phyloP scores from a whole-genome alignment of 2,113 vertebrate species.

The Corydoras sp. region DNA sequence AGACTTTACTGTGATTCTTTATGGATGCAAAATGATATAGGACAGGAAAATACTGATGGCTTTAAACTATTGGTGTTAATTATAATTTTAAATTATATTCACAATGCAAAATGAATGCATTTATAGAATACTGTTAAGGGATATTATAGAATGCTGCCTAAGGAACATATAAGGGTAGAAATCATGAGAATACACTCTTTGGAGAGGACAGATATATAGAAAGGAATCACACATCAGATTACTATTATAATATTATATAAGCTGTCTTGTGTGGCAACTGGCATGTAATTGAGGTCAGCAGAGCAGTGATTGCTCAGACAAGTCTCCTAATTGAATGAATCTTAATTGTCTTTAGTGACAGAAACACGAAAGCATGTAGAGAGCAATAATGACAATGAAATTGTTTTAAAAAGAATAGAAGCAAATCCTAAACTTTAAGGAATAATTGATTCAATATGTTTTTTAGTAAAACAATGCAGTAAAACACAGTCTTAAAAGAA shows the following conservation, averaged over 20 bases:
- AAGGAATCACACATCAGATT: background rate
- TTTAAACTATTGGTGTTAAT: too few species aligned
- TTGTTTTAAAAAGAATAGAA: slow-evolving; percentile 4
- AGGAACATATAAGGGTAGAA: too few species aligned
- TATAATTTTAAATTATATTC: too few species aligned
- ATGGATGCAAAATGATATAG: too few species aligned
- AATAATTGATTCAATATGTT: background rate
- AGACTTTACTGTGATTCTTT: too few species aligned
- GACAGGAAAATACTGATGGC: too few species aligned
- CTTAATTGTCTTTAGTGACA: slow-evolving; percentile 27
- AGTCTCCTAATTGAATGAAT: slow-evolving; percentile 37
- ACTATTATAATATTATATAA: background rate
- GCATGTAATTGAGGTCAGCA: slow-evolving; percentile 31
- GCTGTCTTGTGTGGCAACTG: slow-evolving; percentile 5
- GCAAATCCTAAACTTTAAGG: background rate
- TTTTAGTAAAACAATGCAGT: background rate
- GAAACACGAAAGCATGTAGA: slow-evolving; percentile 12
- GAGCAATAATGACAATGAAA: background rate
- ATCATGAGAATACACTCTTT: background rate
- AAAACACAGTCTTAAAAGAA: too few species aligned
- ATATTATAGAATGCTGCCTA: too few species aligned
- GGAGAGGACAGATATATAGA: background rate
- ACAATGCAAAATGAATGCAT: too few species aligned
- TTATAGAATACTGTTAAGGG: too few species aligned
- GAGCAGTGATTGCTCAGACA: slow-evolving; percentile 32